Base-by-base conservation (phyloP, 2,888 invertebrate species). In the Seira ritae region DNA sequence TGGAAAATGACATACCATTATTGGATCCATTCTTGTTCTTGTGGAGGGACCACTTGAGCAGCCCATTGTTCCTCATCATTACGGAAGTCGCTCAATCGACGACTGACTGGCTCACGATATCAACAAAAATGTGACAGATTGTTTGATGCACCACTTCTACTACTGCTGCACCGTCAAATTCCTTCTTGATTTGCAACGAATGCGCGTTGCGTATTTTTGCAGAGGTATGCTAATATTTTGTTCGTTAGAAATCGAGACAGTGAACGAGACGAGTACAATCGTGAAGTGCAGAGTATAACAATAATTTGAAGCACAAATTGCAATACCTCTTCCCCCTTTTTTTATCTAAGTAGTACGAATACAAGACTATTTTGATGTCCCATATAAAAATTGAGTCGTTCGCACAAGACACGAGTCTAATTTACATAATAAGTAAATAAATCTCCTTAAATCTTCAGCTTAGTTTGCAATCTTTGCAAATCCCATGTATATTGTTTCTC, bases 61-160 rank as follows among this genome's bases (percentile, higher is more conserved):
- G 90, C 89, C 92, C 92, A 84, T 92, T 92, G 90, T 92, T 93
- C 90, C 92, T 92, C 92, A 93, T 93, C 89, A 90, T 90, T 83
- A 87, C 88, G 87, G 81, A 86, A 86, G 84, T 86, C 78, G 83
- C 68, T 76, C 80, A 78, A 84, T 37, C 62, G 75, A 83, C 82
- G 85, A 85, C 85, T 85, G 76, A 80, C 72, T 81, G 81, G 62
- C 69, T 55, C 55, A 55, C 55, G 55, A 55, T 55, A 55, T 55
- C 55, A 55, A 55, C 55, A 68, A 69, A 46, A 65, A 72, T 71
- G 55, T 76, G 46, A 42, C 67, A 68, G 42, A 76, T 55, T 73
- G 42, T 46, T 19, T 24, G 55, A 67, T 24, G 24, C 67, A 72
- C 50, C 31, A 66, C 23, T 65, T 2, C 15, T 65, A 65, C 62